phyloP scores from a whole-genome alignment of 30 jellyfish, hydroid and myxozoan species.

The Aurelia aurita region DNA sequence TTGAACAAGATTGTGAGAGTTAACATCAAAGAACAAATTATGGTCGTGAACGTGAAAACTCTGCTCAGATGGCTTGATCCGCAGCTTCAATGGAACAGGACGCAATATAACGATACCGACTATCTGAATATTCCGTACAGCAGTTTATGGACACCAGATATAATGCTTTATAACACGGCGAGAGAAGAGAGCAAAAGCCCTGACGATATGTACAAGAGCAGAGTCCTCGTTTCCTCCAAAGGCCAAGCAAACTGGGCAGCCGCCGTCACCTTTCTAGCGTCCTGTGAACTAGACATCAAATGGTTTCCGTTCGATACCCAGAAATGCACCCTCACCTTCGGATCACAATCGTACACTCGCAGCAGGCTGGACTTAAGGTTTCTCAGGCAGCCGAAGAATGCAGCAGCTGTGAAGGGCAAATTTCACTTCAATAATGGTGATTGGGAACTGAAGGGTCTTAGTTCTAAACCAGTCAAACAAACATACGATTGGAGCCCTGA shows the following conservation, averaged over 20 bases:
- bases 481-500: constrained; percentile 48
- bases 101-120: constrained; percentile 52
- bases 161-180: constrained; percentile 63
- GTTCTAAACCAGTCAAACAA: constrained; percentile 13
- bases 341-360: constrained; percentile 60
- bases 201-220: constrained; percentile 49
- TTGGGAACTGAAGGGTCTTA: constrained; percentile 31
- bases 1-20: constrained; percentile 44
- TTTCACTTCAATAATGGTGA: constrained; percentile 49
- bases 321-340: constrained; percentile 57
- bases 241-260: constrained; percentile 64
- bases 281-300: constrained; percentile 48
- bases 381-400: constrained; percentile 34
- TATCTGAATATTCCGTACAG: constrained; percentile 33
- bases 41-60: constrained; percentile 25
- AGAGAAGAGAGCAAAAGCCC: constrained; percentile 50
- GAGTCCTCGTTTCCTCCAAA: constrained; percentile 11
- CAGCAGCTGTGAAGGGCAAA: constrained; percentile 46
- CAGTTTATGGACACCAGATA: constrained; percentile 67
- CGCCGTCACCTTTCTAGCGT: constrained; percentile 34
- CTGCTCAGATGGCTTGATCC: constrained; percentile 61
- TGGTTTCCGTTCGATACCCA: constrained; percentile 76
- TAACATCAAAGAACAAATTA: constrained; percentile 58
- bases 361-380: constrained; percentile 38
- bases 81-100: constrained; percentile 60